These are phyloP conservation scores for Gerris lacustris DNA, from an alignment of 2,888 invertebrate species.

Conservation along the genomic window DNA sequence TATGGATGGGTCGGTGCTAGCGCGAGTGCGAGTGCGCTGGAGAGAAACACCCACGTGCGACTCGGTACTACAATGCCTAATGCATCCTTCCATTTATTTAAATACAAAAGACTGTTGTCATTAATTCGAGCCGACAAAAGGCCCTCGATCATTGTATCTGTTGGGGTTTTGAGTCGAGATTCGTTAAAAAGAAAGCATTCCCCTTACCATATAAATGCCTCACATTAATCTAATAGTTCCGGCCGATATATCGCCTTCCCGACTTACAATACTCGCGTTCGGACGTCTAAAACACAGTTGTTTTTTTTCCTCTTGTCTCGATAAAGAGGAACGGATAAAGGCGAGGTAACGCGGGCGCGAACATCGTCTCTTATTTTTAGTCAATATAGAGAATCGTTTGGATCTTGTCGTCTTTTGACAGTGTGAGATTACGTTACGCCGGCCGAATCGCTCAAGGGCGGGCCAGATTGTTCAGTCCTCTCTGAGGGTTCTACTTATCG, in stretches of 20 bases:
- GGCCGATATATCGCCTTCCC: conserved; percentile 4
- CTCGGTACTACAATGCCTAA: conserved; percentile 6
- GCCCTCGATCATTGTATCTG: conserved; percentile 4
- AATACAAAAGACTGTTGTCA: conserved; percentile 12
- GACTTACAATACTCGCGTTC: no score
- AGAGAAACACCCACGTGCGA: background rate
- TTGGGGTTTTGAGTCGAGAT: background rate
- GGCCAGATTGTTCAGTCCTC: background rate
- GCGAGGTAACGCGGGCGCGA: background rate
- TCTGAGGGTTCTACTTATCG: background rate
- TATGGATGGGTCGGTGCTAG: background rate
- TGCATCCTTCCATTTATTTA: conserved; percentile 11
- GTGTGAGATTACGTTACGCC: background rate
- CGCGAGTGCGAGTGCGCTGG: no score
- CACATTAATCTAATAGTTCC: conserved; percentile 6
- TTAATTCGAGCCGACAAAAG: conserved; percentile 12
- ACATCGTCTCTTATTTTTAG: background rate
- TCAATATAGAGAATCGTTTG: background rate
- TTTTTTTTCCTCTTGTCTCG: background rate
- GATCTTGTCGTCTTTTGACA: background rate
- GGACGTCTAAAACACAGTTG: background rate
- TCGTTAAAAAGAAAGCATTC: background rate
- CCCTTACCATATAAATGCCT: conserved; percentile 10
- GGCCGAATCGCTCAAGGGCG: background rate
- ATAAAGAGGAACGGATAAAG: background rate